Evolutionary conservation across 2,888 invertebrate genomes (phyloP).

Genomic region (Drosophila nigricruria): DNA sequence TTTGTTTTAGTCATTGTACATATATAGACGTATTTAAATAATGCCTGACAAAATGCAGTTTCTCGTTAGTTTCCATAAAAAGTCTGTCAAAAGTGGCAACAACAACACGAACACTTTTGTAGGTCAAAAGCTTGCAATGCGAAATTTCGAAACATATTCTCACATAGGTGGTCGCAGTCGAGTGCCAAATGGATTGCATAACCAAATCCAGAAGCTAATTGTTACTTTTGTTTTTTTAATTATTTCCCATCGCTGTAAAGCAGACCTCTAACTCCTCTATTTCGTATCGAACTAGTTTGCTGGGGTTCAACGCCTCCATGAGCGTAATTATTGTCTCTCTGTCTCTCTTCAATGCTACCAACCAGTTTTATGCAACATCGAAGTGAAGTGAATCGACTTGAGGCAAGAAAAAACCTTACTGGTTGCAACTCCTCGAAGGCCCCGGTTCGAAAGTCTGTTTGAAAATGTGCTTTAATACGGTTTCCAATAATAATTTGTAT

Average conservation of each 20-base stretch:
- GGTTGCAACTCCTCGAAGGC: slow-evolving; percentile 3
- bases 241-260: slow-evolving; percentile 12
- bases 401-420: slow-evolving; percentile 4
- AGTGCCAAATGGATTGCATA: slow-evolving; percentile 51
- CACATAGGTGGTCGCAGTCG: slow-evolving; percentile 48
- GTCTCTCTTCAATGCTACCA: slow-evolving; percentile 30
- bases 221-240: not conserved
- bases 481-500: not conserved
- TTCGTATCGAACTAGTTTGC: slow-evolving; percentile 53
- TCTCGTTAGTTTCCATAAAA: slow-evolving; percentile 35
- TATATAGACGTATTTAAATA: slow-evolving; percentile 43
- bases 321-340: slow-evolving; percentile 11
- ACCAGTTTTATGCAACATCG: slow-evolving; percentile 68
- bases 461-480: slow-evolving; percentile 6
- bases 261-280: not conserved
- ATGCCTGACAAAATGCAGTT: slow-evolving; percentile 74
- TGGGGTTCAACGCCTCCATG: slow-evolving; percentile 41
- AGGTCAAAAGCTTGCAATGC: slow-evolving; percentile 31
- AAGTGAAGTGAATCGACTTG: slow-evolving; percentile 73
- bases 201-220: slow-evolving; percentile 43
- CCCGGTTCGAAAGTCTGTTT: slow-evolving; percentile 6
- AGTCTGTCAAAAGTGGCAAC: slow-evolving; percentile 22
- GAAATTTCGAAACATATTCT: slow-evolving; percentile 63
- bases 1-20: slow-evolving; percentile 11
- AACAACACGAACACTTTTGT: slow-evolving; percentile 48